phyloP scores from a whole-genome alignment of 1,140 invertebrate species.

The Aphidius gifuensis region DNA sequence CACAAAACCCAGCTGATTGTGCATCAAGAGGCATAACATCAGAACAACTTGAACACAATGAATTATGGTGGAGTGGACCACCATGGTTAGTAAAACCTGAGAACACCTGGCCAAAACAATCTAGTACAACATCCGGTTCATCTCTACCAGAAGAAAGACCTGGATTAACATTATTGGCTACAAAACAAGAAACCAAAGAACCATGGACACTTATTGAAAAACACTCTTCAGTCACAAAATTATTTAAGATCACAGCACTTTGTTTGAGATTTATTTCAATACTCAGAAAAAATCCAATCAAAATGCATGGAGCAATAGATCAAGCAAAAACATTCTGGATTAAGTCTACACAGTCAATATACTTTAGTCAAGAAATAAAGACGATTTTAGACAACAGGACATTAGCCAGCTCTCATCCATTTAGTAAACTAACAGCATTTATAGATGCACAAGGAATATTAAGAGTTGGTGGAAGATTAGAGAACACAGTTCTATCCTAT shows the following conservation, averaged over 20 bases:
- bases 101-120: slow-evolving; percentile 8
- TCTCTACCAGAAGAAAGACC: background rate
- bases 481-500: too few species aligned
- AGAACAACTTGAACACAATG: background rate
- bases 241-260: background rate
- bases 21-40: slow-evolving; percentile 2
- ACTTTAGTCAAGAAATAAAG: too few species aligned
- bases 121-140: background rate
- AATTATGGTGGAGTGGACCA: slow-evolving; percentile 7
- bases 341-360: too few species aligned
- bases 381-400: too few species aligned
- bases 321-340: background rate
- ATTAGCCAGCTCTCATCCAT: too few species aligned
- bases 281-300: background rate
- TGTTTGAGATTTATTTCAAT: background rate
- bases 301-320: background rate
- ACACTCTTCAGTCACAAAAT: background rate
- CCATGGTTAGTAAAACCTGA: background rate
- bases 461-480: too few species aligned
- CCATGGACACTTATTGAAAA: background rate
- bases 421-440: too few species aligned
- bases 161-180: background rate
- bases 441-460: too few species aligned
- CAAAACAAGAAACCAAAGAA: background rate
- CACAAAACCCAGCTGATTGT: slow-evolving; percentile 30